These are phyloP conservation scores for Dolichoris vasculosae DNA, from an alignment of 1,140 invertebrate species.

Conservation along the genomic window DNA sequence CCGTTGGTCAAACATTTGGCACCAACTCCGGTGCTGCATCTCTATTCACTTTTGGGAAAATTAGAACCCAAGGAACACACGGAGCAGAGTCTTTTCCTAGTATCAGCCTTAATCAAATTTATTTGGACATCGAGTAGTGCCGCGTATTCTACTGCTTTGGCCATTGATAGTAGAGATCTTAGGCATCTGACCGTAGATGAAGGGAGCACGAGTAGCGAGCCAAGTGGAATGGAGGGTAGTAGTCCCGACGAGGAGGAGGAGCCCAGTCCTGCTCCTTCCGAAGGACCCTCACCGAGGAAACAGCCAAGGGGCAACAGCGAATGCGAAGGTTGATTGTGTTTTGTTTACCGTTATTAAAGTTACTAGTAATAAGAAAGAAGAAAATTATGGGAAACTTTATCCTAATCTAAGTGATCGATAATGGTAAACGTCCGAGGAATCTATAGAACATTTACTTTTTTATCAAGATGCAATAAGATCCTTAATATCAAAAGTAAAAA, in stretches of 20 bases:
- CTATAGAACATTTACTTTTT: too few relatives aligned
- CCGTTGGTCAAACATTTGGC: constrained; percentile 93
- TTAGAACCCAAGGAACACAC: constrained; percentile 93
- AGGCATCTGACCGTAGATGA: constrained; percentile 62
- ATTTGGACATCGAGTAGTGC: constrained; percentile 87
- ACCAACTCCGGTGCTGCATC: constrained; percentile 88
- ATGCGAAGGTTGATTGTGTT: constrained; percentile 59
- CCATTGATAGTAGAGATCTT: constrained; percentile 70
- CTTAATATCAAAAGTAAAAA: too few relatives aligned
- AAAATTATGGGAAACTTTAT: background rate
- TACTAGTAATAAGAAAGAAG: background rate
- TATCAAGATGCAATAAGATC: too few relatives aligned
- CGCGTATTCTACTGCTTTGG: constrained; percentile 70
- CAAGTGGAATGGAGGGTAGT: constrained; percentile 83
- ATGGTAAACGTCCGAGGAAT: too few relatives aligned
- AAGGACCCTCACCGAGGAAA: constrained; percentile 74
- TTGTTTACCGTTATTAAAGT: background rate
- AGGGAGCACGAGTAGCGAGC: constrained; percentile 75
- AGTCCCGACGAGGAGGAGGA: constrained; percentile 82
- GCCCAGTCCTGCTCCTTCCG: constrained; percentile 69
- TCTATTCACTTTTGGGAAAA: constrained; percentile 88
- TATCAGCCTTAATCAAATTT: constrained; percentile 90
- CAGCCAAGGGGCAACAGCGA: constrained; percentile 68
- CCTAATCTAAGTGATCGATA: too few relatives aligned
- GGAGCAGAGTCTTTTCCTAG: constrained; percentile 92